phyloP scores from a whole-genome alignment of 2,113 vertebrate genomes.

The Oostethus manadensis region DNA sequence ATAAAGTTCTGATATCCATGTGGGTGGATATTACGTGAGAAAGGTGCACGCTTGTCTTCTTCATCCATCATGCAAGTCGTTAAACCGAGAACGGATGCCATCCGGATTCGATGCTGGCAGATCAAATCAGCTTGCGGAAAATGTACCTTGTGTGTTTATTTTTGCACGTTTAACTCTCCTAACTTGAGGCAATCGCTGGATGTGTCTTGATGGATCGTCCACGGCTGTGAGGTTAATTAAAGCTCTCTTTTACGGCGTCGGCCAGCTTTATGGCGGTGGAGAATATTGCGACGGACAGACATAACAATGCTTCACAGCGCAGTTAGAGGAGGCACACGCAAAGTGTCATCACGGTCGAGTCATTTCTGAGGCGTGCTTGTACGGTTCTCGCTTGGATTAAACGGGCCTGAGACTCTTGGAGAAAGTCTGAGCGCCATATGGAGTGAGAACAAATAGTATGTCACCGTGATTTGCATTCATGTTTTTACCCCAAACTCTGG shows the following conservation, averaged over 20 bases:
- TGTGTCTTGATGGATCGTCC: neutral
- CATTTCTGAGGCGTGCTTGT: neutral
- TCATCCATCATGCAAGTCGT: slow-evolving; percentile 18
- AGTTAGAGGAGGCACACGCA: neutral
- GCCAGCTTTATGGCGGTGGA: neutral
- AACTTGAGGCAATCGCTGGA: neutral
- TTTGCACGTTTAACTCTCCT: neutral
- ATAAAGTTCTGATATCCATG: slow-evolving; percentile 86
- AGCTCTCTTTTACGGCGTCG: neutral
- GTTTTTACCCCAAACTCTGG: neutral
- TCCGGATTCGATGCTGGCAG: too few species aligned
- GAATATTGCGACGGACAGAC: neutral
- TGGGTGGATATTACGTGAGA: slow-evolving; percentile 75
- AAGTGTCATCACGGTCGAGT: neutral
- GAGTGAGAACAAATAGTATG: neutral
- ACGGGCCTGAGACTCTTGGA: neutral
- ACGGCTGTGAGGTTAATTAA: neutral
- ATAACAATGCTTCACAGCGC: neutral
- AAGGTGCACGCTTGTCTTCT: slow-evolving; percentile 60
- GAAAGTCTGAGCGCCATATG: neutral
- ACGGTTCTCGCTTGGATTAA: neutral
- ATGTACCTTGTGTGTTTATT: neutral
- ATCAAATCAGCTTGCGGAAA: neutral
- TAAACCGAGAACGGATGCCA: neutral
- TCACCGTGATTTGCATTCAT: neutral